Evolutionary conservation across 2,797 vertebrate species (phyloP), one percentile per base, ranked within the genome.

Genomic region (Arrhamphus sclerolepis): DNA sequence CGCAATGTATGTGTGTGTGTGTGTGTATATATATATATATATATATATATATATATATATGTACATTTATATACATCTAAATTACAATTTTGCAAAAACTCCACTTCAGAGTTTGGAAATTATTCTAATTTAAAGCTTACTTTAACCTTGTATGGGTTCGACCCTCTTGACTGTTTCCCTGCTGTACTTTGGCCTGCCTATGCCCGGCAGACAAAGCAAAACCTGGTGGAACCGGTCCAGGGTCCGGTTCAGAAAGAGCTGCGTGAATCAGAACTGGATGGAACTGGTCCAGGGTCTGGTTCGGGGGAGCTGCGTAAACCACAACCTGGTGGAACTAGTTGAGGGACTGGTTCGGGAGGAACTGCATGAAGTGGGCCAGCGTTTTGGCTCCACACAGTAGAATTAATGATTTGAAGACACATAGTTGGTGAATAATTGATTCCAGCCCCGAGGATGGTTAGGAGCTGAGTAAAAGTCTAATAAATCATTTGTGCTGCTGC

Each of bases 351-450:
- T 93, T 91, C 88, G 81, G 81, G 79, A 91, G 92, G 81, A 87
- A 93, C 81, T 91, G 93, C 92, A 87, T 85, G 92, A 91, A 95
- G 93, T 92, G 93, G 93, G 94, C 92, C 94, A 89, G 86, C 87
- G 89, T 96, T n/a, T 95, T 94, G 93, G 92, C 95, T 95, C 92
- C 93, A 92, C 91, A 91, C 91, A 93, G 93, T 94, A 96, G 95
- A 98, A 99, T 96, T 97, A 96, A 98, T 97, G 95, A 97, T 97
- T 96, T 94, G 95, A 97, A 98, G 96, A 97, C 95, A 95, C 93
- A 93, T 94, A 94, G 93, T 94, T 95, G 92, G 94, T 98, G 95
- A 98, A 98, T 98, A 96, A 98, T 98, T 97, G 95, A 98, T 98
- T 96, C 92, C 94, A 94, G 95, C 96, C 97, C 94, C 72, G 89